phyloP scores from a whole-genome alignment of 1,140 invertebrate species.

The Drosophila jambulina region DNA sequence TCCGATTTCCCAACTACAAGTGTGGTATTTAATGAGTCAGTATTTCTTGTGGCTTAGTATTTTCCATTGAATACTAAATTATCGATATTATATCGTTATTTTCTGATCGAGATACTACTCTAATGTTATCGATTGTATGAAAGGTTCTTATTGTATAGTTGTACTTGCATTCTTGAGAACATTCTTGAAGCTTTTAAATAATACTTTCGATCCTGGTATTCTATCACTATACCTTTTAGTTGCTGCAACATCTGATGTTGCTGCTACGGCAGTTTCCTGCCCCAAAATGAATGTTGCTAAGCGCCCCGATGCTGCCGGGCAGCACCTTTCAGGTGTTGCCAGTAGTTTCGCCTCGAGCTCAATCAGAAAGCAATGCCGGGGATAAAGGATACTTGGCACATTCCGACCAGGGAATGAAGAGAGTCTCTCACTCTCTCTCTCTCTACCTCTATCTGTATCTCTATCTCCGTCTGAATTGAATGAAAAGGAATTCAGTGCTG shows the following conservation, averaged over 20 bases:
- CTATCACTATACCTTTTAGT: too few relatives aligned
- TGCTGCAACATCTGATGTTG: neutral
- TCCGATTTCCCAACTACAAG: too few relatives aligned
- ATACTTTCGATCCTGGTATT: neutral
- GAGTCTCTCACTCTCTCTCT: neutral
- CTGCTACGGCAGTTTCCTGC: neutral
- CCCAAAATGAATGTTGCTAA: neutral
- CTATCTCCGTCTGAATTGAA: conserved; percentile 5
- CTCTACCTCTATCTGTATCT: neutral
- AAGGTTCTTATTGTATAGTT: too few relatives aligned
- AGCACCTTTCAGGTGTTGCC: conserved; percentile 4
- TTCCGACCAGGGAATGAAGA: conserved; percentile 6
- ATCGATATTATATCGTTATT: neutral
- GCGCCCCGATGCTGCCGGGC: too few relatives aligned
- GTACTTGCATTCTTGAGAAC: neutral
- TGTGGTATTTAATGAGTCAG: too few relatives aligned
- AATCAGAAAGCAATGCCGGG: conserved; percentile 12
- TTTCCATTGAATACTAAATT: too few relatives aligned
- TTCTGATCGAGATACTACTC: neutral
- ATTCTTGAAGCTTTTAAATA: neutral
- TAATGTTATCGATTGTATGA: neutral
- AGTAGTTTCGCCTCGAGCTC: neutral
- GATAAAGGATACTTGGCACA: conserved; percentile 16
- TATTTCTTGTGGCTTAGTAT: too few relatives aligned
- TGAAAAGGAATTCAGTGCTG: conserved; percentile 21